phyloP scores from a whole-genome alignment of 2,888 invertebrate genomes.

The Meta bourneti region DNA sequence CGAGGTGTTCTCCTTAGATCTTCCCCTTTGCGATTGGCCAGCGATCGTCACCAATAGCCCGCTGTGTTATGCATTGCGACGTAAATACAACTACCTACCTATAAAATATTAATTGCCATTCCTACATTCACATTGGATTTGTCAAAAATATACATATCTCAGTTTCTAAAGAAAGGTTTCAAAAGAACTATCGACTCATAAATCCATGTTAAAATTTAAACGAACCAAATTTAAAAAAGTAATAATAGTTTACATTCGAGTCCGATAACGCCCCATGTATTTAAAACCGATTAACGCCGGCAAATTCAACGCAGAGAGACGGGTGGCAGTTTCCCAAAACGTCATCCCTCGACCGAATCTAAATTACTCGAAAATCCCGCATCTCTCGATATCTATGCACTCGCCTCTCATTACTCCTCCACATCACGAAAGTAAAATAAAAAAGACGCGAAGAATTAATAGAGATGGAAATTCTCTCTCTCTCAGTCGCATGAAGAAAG shows the following conservation, averaged over 20 bases:
- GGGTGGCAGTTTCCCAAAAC: background rate
- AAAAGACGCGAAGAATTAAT: conserved; percentile 1
- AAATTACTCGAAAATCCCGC: background rate
- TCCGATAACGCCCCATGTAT: background rate
- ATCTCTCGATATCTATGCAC: background rate
- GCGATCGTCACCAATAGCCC: no score
- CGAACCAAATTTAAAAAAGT: background rate
- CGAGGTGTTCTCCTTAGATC: no score
- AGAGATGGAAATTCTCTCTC: background rate
- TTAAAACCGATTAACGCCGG: background rate
- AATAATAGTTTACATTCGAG: background rate
- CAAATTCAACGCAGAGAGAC: background rate
- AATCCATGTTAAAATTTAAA: background rate
- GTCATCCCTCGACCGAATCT: background rate
- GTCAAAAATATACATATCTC: no score
- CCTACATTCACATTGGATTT: no score
- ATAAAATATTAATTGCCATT: no score
- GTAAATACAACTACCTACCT: no score
- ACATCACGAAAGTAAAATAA: background rate
- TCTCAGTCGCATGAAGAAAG: background rate
- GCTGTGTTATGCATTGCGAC: no score
- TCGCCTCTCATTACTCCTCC: background rate
- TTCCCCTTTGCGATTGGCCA: no score
- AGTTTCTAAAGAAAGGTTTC: no score
- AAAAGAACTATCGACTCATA: background rate